Conservation (phyloP, 2,888 invertebrate species). For the Gasteruption jaculator region DNA sequence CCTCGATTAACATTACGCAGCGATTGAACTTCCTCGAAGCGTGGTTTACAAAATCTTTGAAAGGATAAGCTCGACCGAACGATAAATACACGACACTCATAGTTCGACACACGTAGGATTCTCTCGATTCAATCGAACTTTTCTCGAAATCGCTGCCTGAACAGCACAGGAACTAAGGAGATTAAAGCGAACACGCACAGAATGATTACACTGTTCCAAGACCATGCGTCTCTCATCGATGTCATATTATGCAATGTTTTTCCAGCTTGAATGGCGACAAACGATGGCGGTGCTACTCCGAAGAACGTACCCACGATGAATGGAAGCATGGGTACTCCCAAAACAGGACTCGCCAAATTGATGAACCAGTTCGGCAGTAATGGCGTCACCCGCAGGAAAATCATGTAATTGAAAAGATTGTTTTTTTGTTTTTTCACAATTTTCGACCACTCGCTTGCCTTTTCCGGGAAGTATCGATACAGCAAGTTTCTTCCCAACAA, state of each 20-base stretch:
- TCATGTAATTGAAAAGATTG: conserved; percentile 90
- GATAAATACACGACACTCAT: no score
- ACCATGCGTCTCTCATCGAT: conserved; percentile 81
- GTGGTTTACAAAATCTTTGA: no score
- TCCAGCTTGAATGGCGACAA: conserved; percentile 96
- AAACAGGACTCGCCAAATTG: conserved; percentile 92
- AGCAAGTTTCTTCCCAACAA: conserved; percentile 83
- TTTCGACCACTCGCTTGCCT: conserved; percentile 78
- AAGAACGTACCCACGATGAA: conserved; percentile 96
- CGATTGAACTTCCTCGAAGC: no score
- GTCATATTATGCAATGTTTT: conserved; percentile 92
- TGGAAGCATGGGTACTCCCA: conserved; percentile 88
- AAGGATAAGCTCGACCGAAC: no score
- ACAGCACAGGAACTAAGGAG: conserved; percentile 82
- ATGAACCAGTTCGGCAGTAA: conserved; percentile 99
- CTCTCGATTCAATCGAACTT: conserved; percentile 69
- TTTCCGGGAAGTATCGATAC: conserved; percentile 82
- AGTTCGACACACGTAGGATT: no score
- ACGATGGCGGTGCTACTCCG: conserved; percentile 94
- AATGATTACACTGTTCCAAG: conserved; percentile 78
- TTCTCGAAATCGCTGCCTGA: conserved; percentile 74
- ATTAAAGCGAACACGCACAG: conserved; percentile 75
- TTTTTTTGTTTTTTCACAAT: conserved; percentile 81
- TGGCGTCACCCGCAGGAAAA: conserved; percentile 96
- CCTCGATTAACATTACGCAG: no score